Percentiles rank a stretch among this genome's conserved stretches.
These are phyloP conservation scores for Allacma fusca DNA, from an alignment of 2,888 invertebrate species.

Conservation along the genomic window DNA sequence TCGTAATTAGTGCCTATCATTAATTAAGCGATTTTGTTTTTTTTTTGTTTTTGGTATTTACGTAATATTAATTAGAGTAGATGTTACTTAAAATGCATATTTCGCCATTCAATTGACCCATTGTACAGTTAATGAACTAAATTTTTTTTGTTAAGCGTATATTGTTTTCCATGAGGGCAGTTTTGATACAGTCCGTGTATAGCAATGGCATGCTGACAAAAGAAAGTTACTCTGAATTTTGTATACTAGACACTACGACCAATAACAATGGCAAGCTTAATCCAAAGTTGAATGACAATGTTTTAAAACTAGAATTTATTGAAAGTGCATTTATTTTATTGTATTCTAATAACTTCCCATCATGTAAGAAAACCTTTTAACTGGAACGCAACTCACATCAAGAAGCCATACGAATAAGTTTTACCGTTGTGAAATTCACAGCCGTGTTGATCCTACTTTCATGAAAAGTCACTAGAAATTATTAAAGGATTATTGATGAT, in stretches of 20 bases:
- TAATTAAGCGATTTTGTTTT: neutral
- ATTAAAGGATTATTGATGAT: conserved; percentile 17
- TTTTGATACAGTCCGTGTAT: neutral
- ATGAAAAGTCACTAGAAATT: neutral
- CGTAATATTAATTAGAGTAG: neutral
- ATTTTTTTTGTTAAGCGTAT: too few species aligned
- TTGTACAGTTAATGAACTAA: too few species aligned
- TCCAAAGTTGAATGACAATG: conserved; percentile 35
- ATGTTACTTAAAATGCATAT: too few species aligned
- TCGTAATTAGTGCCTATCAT: neutral
- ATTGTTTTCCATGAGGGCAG: neutral
- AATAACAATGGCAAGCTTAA: conserved; percentile 27
- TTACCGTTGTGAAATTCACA: neutral
- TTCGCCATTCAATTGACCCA: too few species aligned
- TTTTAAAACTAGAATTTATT: conserved; percentile 3
- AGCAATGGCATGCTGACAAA: neutral
- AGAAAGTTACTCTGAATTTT: neutral
- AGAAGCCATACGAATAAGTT: neutral
- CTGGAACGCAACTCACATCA: too few species aligned
- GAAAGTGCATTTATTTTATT: conserved; percentile 16
- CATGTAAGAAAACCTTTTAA: neutral
- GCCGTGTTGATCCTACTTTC: neutral
- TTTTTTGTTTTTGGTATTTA: neutral
- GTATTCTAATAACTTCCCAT: conserved; percentile 4
- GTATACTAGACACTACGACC: neutral